A percentile compares a stretch with the other conserved stretches of the same genome.
phyloP scores from a whole-genome alignment of 2,797 vertebrate genomes.

The Enteromius anoplus region DNA sequence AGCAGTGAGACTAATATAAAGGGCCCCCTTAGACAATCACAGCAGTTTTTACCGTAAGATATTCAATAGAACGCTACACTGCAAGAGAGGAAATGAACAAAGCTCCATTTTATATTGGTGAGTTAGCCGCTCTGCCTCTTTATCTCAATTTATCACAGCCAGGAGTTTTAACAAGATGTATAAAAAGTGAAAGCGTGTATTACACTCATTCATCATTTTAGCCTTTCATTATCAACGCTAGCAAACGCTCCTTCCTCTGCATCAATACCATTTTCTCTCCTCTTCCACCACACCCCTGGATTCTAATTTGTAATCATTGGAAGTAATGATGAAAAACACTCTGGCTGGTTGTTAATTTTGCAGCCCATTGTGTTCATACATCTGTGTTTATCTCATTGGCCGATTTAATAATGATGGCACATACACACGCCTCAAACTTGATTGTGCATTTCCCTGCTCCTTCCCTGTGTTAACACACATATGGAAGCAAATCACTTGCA shows the following conservation, averaged over 20 bases:
- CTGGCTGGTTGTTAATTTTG: conserved; percentile 69
- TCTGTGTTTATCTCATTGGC: conserved; percentile 75
- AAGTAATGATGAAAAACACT: conserved; percentile 77
- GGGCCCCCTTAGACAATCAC: conserved; percentile 11
- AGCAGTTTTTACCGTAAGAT: conserved; percentile 34
- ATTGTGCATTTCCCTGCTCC: conserved; percentile 49
- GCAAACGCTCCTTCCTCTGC: conserved; percentile 43
- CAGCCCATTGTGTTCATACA: conserved; percentile 70
- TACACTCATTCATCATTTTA: conserved; percentile 78
- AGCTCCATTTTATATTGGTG: conserved; percentile 56
- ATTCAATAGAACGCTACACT: conserved; percentile 21
- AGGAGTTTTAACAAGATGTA: conserved; percentile 76
- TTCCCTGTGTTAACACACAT: conserved; percentile 39
- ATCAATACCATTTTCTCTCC: conserved; percentile 52
- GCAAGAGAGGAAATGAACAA: conserved; percentile 64
- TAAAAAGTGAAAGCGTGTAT: conserved; percentile 78
- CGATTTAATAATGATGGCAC: conserved; percentile 61
- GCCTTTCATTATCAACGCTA: conserved; percentile 70
- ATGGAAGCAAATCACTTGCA: background rate
- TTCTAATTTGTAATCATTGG: conserved; percentile 79
- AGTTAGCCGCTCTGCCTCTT: conserved; percentile 64
- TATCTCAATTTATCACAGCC: conserved; percentile 72
- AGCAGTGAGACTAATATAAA: conserved; percentile 20
- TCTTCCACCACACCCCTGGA: conserved; percentile 50
- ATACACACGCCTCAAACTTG: conserved; percentile 41